These are phyloP conservation scores for Silurus meridionalis DNA, from an alignment of 2,113 vertebrate species.

Conservation along the genomic window DNA sequence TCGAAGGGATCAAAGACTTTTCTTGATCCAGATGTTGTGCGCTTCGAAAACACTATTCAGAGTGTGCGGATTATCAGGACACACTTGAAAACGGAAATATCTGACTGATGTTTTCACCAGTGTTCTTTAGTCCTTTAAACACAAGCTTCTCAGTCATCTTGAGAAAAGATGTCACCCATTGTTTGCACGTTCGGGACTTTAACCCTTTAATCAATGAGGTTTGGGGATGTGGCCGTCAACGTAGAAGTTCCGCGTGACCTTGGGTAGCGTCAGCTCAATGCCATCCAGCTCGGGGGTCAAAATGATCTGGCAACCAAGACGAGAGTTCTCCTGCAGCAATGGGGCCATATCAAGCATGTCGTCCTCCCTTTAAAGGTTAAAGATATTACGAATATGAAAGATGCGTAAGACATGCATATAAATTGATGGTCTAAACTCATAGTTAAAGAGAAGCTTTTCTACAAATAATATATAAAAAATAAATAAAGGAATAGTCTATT, in stretches of 20 bases:
- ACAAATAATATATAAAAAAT: neutral
- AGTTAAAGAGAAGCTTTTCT: neutral
- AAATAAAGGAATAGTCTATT: neutral
- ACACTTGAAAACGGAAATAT: conserved; percentile 4
- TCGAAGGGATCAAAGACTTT: neutral
- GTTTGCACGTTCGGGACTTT: neutral
- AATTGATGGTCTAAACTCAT: neutral
- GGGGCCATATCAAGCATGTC: conserved; percentile 95
- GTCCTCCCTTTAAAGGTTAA: conserved; percentile 76
- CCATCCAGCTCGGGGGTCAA: conserved; percentile 81
- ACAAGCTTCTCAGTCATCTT: neutral
- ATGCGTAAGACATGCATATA: neutral
- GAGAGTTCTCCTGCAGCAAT: conserved; percentile 85
- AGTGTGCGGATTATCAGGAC: neutral
- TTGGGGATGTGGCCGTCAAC: conserved; percentile 90
- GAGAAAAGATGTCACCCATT: neutral
- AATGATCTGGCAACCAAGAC: conserved; percentile 87
- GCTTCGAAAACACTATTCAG: neutral
- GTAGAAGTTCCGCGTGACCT: conserved; percentile 90
- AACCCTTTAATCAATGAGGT: conserved; percentile 76
- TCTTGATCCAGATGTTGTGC: neutral
- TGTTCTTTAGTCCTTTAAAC: conserved; percentile 10
- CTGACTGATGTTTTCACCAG: neutral
- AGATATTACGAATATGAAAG: neutral
- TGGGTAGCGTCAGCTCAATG: conserved; percentile 81